Conservation (phyloP, 2,888 invertebrate species). For the Standfussiana lucernea region DNA sequence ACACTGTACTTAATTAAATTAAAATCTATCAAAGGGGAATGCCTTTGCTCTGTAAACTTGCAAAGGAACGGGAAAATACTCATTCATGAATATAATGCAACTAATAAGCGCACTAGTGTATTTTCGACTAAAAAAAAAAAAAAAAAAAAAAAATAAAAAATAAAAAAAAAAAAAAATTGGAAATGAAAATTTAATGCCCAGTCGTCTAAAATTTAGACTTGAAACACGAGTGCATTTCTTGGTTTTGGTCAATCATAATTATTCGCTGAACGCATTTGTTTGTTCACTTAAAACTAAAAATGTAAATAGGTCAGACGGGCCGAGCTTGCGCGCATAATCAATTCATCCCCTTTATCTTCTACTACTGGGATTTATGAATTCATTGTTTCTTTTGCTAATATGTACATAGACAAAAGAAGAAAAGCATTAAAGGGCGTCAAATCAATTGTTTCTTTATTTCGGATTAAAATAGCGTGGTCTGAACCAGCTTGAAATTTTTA, state of each 20-base stretch:
- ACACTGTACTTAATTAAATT: constrained; percentile 27
- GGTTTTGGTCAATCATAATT: constrained; percentile 56
- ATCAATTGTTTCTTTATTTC: constrained; percentile 25
- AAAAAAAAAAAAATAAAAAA: too few species aligned
- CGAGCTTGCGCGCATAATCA: constrained; percentile 51
- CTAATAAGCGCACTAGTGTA: constrained; percentile 38
- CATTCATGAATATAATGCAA: constrained; percentile 25
- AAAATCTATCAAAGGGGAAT: constrained; percentile 37
- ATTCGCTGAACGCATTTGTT: constrained; percentile 29
- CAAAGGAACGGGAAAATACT: constrained; percentile 21
- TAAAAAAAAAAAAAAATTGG: too few species aligned
- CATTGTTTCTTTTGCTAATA: constrained; percentile 27
- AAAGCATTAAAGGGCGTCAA: too few species aligned
- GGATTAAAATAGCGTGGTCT: background rate
- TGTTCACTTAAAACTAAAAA: constrained; percentile 48
- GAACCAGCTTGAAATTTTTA: background rate
- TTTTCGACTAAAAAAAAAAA: too few species aligned
- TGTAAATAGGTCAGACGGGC: constrained; percentile 52
- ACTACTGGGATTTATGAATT: constrained; percentile 28
- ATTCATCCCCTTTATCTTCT: constrained; percentile 29
- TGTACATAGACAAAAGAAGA: too few species aligned
- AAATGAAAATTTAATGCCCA: constrained; percentile 13
- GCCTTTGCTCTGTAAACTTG: constrained; percentile 43
- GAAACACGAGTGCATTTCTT: constrained; percentile 52
- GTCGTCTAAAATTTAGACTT: constrained; percentile 14